Percentiles rank a stretch among this genome's conserved stretches.
Conservation (phyloP, 1,140 invertebrate genomes). For the Ganaspis sp. region DNA sequence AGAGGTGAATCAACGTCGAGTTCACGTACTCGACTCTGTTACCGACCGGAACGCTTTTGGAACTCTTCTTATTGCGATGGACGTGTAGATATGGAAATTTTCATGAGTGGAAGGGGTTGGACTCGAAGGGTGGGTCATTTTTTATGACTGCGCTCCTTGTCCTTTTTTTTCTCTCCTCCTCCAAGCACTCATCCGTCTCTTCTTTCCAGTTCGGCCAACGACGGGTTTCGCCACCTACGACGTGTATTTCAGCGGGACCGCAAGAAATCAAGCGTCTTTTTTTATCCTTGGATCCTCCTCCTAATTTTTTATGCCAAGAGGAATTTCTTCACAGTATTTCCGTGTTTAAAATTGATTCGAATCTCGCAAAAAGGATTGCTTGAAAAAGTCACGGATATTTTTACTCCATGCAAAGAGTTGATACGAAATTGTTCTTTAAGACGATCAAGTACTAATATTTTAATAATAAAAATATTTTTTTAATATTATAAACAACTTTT, state of each 20-base stretch:
- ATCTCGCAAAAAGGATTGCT: background rate
- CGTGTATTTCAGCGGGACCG: conserved; percentile 9
- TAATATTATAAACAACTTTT: no score
- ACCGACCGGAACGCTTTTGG: conserved; percentile 56
- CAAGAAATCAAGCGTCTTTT: conserved; percentile 13
- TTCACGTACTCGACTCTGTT: conserved; percentile 50
- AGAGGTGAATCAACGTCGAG: conserved; percentile 3
- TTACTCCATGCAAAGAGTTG: no score
- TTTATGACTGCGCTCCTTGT: conserved; percentile 46
- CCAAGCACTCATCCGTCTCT: conserved; percentile 43
- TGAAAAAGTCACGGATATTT: no score
- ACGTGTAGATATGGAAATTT: conserved; percentile 55
- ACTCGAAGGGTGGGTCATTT: conserved; percentile 51
- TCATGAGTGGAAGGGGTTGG: conserved; percentile 46
- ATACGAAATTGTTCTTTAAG: no score
- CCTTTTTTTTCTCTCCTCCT: conserved; percentile 34
- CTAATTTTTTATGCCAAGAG: background rate
- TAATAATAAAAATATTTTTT: no score
- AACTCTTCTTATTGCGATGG: conserved; percentile 51
- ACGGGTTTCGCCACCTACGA: conserved; percentile 21
- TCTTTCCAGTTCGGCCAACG: conserved; percentile 34
- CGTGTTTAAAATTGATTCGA: conserved; percentile 11
- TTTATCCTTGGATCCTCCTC: background rate
- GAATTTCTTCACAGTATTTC: background rate
- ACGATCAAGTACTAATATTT: no score